Evolutionary conservation across 2,113 vertebrate genomes (phyloP), one percentile per base, ranked within the genome.

Genomic region (Alouatta palliata): DNA sequence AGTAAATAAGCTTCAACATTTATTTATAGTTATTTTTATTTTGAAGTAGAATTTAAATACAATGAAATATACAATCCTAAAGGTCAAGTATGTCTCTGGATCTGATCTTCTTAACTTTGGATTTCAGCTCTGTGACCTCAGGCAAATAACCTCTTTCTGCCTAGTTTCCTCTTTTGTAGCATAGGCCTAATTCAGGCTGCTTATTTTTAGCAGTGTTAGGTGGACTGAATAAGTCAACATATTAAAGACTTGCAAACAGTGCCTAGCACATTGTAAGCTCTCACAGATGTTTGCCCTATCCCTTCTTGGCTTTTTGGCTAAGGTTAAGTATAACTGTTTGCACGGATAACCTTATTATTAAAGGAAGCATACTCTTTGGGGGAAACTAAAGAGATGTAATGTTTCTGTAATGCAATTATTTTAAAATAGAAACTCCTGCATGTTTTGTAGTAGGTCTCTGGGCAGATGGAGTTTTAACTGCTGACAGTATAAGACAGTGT

Each of bases 401-500:
- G 81, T 47, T 90, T 92, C 64, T 87, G 90, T 84, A 76, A 94
- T 92, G 30, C 43, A 84, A 84, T 94, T 90, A 49, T 54, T 90
- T 90, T 87, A 80, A 85, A 43, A 94, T 73, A 82, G 75, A 84
- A 96, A 96, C 68, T 61, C 64, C 58, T 87, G 87, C 70, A 81
- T 87, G 64, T 90, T 96, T 95, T 95, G 27, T 27, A 17, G 35
- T n/a, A 30, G 16, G 47, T 75, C 35, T 45, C 88, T 40, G 32
- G 94, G 91, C 94, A 96, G 96, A 96, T 96, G 96, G 96, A 97
- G 81, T 84, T 87, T 88, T 82, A 93, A 95, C 87, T 49, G 80
- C 87, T 96, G 73, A 47, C 80, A 86, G 75, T 12, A 11, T 73
- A 95, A 91, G 79, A 54, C 92, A 85, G 91, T 83, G 73, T 86